Conservation (phyloP, 2,888 invertebrate species). For the Heliconius ethilla region DNA sequence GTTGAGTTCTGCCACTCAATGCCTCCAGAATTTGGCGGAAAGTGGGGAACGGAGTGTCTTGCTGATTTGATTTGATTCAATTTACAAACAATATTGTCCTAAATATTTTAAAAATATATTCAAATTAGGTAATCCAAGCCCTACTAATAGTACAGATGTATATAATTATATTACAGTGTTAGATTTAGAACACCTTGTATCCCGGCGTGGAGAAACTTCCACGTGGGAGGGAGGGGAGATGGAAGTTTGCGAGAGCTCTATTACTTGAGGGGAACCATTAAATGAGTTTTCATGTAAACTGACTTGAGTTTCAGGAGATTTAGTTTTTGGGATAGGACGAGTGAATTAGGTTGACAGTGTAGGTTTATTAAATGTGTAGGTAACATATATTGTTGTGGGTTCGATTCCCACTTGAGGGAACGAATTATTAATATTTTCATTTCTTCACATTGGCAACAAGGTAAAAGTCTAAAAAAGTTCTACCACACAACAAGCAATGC, state of each 20-base stretch:
- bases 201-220: slow-evolving; percentile 3
- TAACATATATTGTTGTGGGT: too few relatives aligned
- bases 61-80: too few relatives aligned
- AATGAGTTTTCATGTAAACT: slow-evolving; percentile 21
- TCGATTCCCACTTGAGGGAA: too few relatives aligned
- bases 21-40: too few relatives aligned
- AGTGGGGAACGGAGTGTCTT: too few relatives aligned
- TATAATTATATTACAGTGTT: slow-evolving; percentile 1
- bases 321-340: slow-evolving; percentile 5
- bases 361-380: neutral
- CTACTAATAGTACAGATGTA: neutral
- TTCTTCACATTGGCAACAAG: too few relatives aligned
- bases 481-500: too few relatives aligned
- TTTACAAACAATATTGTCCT: neutral
- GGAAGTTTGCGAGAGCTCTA: slow-evolving; percentile 6
- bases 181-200: slow-evolving; percentile 7
- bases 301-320: slow-evolving; percentile 3
- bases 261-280: slow-evolving; percentile 18
- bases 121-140: neutral
- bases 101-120: neutral
- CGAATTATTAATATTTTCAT: too few relatives aligned
- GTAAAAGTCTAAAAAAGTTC: too few relatives aligned
- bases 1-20: too few relatives aligned
- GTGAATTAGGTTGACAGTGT: neutral
- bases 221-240: slow-evolving; percentile 1